A percentile compares a stretch with the other conserved stretches of the same genome.
Evolutionary conservation across 2,888 invertebrate species (phyloP).

Genomic region (Clostera curtula): DNA sequence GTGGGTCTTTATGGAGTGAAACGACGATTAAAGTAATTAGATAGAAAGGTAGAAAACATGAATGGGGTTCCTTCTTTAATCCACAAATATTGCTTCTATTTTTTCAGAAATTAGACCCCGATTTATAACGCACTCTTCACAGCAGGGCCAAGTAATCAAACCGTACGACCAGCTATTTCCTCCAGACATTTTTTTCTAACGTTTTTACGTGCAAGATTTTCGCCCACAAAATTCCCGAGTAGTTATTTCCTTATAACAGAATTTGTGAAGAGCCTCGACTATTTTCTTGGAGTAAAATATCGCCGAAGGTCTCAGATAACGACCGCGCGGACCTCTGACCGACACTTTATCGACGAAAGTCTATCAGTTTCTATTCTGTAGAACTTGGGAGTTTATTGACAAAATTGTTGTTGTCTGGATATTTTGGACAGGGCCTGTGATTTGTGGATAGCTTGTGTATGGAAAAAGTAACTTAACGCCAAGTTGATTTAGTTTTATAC

Average conservation of each 20-base stretch:
- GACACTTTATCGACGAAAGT: constrained; percentile 29
- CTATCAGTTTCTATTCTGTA: constrained; percentile 29
- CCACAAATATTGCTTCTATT: no score
- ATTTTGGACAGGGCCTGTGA: constrained; percentile 10
- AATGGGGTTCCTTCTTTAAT: no score
- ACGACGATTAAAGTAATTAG: no score
- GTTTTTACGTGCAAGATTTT: constrained; percentile 15
- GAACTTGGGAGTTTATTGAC: constrained; percentile 30
- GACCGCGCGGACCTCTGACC: constrained; percentile 30
- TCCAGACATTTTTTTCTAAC: constrained; percentile 6
- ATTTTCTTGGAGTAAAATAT: constrained; percentile 31
- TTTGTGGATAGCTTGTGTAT: constrained; percentile 5
- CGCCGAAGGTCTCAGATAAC: constrained; percentile 26
- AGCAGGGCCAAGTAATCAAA: constrained; percentile 7
- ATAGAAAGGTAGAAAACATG: no score
- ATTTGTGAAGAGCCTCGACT: constrained; percentile 17
- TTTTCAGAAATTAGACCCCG: neutral
- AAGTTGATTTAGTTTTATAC: no score
- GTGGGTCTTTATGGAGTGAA: no score
- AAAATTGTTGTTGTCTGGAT: constrained; percentile 12
- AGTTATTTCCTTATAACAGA: constrained; percentile 11
- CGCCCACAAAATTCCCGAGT: constrained; percentile 10
- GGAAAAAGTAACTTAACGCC: neutral
- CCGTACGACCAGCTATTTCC: constrained; percentile 2
- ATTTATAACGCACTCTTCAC: neutral